A percentile compares a stretch with the other conserved stretches of the same genome.
phyloP scores from a whole-genome alignment of 2,797 vertebrate species.

The Falco naumanni region DNA sequence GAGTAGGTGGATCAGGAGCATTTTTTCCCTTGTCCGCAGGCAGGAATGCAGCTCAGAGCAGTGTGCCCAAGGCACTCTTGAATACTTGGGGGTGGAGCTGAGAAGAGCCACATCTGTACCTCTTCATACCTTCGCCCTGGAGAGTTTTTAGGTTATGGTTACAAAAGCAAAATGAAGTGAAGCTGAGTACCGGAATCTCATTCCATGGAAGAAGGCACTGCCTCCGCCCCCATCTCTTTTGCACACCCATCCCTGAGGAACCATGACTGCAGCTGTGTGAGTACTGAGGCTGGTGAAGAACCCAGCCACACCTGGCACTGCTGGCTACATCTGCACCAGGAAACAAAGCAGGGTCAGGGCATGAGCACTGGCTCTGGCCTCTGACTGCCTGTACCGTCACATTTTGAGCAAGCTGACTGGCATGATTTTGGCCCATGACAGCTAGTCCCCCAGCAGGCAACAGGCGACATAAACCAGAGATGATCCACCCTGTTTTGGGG shows the following conservation, averaged over 20 bases:
- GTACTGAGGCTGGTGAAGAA: not conserved
- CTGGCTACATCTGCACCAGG: not conserved
- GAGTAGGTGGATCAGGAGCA: not conserved
- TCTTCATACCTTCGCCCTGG: not conserved
- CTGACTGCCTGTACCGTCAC: not conserved
- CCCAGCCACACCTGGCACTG: not conserved
- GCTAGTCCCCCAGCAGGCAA: not conserved
- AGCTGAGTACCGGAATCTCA: not conserved
- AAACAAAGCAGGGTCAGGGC: not conserved
- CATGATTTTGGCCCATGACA: not conserved
- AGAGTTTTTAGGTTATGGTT: not conserved
- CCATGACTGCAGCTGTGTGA: not conserved
- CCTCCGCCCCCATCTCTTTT: not conserved
- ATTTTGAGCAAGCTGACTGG: not conserved
- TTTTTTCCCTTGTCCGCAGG: fast-evolving
- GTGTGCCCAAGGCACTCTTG: not conserved
- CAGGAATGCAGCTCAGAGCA: not conserved
- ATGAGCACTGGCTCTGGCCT: not conserved
- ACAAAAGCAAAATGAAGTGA: not conserved
- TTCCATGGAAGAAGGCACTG: not conserved
- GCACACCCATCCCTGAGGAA: not conserved
- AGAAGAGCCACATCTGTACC: not conserved
- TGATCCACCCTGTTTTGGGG: not conserved
- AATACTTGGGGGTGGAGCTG: not conserved
- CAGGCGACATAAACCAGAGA: not conserved